phyloP scores from a whole-genome alignment of 1,140 invertebrate genomes.

The Lineus longissimus region DNA sequence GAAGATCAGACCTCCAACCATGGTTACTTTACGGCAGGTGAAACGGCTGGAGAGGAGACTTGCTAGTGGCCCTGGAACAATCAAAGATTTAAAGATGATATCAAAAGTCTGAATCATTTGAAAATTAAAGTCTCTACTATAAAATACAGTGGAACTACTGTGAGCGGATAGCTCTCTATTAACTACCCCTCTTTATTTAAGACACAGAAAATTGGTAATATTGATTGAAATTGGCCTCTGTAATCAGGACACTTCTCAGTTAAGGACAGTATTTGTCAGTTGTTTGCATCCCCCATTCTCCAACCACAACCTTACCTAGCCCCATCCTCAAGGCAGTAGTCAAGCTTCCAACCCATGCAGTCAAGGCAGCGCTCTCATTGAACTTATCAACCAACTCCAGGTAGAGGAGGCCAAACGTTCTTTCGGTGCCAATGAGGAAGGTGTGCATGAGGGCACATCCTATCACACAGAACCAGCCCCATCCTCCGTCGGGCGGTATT shows the following conservation, averaged over 20 bases:
- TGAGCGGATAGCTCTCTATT: too few species aligned
- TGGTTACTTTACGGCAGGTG: slow-evolving; percentile 88
- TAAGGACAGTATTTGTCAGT: too few species aligned
- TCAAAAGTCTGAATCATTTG: too few species aligned
- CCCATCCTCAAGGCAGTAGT: background rate
- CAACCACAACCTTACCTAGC: background rate
- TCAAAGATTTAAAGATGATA: too few species aligned
- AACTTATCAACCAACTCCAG: background rate
- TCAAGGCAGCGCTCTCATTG: background rate
- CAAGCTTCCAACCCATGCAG: slow-evolving; percentile 1
- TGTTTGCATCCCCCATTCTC: background rate
- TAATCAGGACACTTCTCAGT: too few species aligned
- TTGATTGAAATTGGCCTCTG: too few species aligned
- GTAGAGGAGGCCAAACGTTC: slow-evolving; percentile 10
- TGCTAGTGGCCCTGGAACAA: slow-evolving; percentile 79
- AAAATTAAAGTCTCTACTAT: too few species aligned
- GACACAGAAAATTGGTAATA: too few species aligned
- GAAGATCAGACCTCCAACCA: slow-evolving; percentile 81
- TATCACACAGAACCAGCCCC: slow-evolving; percentile 11
- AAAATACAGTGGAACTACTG: too few species aligned
- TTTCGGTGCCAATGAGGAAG: background rate
- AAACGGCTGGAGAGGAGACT: slow-evolving; percentile 94
- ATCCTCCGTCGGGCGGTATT: slow-evolving; percentile 3
- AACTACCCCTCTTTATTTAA: too few species aligned
- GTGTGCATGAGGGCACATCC: background rate